Percentiles rank a stretch among this genome's conserved stretches.
Conservation (phyloP, 1,140 invertebrate species). For the Aphidius ervi region DNA sequence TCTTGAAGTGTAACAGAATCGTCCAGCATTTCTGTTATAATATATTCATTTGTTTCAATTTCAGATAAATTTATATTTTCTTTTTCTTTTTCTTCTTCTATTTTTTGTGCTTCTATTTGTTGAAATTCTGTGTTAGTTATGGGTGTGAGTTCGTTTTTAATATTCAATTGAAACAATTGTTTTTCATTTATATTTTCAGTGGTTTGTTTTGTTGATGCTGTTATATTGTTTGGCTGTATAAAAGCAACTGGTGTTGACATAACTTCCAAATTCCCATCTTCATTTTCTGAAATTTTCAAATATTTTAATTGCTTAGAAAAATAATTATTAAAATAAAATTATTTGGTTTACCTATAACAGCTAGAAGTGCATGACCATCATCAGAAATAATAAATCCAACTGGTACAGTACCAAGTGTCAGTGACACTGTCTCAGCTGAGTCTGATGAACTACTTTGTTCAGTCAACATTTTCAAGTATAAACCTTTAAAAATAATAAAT, state of each 20-base stretch:
- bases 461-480: conserved; percentile 22
- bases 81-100: not conserved
- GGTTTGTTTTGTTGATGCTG: conserved; percentile 23
- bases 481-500: too few relatives aligned
- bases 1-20: too few relatives aligned
- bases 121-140: conserved; percentile 14
- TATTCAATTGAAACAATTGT: conserved; percentile 30
- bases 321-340: not conserved
- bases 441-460: conserved; percentile 9
- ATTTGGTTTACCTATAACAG: conserved; percentile 32
- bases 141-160: conserved; percentile 17
- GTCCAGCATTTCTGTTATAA: too few relatives aligned
- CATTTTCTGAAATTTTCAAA: conserved; percentile 29
- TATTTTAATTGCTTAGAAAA: not conserved
- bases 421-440: conserved; percentile 23
- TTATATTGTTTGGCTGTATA: conserved; percentile 28
- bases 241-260: conserved; percentile 32
- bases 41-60: not conserved
- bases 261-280: conserved; percentile 36
- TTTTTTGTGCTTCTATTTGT: conserved; percentile 11
- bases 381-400: conserved; percentile 40
- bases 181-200: conserved; percentile 23
- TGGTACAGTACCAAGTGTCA: conserved; percentile 27
- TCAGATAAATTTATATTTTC: not conserved
- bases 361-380: conserved; percentile 37